Evolutionary conservation across 2,888 invertebrate species (phyloP), one percentile per base, ranked within the genome.

Genomic region (Drosophila flavopinicola): DNA sequence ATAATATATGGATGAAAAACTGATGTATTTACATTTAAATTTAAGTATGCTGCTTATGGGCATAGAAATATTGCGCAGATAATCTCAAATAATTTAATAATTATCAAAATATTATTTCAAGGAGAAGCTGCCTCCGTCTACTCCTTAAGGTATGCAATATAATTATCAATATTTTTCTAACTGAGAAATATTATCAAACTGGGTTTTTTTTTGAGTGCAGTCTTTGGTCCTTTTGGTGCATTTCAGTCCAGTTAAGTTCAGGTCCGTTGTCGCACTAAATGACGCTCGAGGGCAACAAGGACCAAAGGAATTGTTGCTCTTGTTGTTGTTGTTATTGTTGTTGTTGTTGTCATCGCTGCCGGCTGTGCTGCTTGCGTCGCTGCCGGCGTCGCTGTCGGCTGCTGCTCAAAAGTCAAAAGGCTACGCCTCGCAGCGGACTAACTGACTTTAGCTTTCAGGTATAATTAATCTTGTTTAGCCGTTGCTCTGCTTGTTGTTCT

Each of bases 381-480:
- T 33, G 33, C 30, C 32, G 33, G 1, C 30, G 29, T 24, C 10
- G 27, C 32, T 27, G 15, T 58, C 6, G 3, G 38, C 54, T 39
- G 66, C 54, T 59, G 56, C 33, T 76, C 66, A 77, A 67, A 74
- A 84, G 83, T 77, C 85, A 78, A 87, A 83, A 87, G 83, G 80
- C 85, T 73, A 85, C 66, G 72, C 67, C 72, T 63, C 79, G 67
- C 75, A 66, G 76, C 85, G 61, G 61, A 78, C 68, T 78, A 70
- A 75, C 78, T 75, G 78, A 77, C 76, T 78, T 79, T 78, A 74
- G 75, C 82, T 86, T 88, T 84, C 88, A 89, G 88, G 82, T 90
- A 88, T 89, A 89, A 89, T 90, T 90, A 89, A 90, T 89, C 89
- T 89, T 90, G 86, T 90, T 89, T 89, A 88, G 82, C 73, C 70